phyloP scores from a whole-genome alignment of 2,797 vertebrate species.

The Anableps anableps region DNA sequence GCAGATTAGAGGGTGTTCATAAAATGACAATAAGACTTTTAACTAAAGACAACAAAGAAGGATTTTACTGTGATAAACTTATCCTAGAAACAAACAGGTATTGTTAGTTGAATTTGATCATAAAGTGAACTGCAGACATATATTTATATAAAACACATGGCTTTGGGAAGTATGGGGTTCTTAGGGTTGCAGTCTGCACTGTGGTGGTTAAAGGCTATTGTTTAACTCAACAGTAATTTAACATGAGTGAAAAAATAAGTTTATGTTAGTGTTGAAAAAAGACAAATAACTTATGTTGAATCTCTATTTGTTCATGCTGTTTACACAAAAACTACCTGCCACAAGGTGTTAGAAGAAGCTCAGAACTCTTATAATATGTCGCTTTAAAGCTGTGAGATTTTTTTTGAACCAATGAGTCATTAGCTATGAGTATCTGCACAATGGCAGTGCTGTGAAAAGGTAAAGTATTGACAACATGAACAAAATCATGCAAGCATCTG shows the following conservation, averaged over 20 bases:
- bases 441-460: background rate
- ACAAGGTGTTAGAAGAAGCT: background rate
- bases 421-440: background rate
- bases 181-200: background rate
- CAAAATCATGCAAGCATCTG: too few species aligned
- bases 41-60: background rate
- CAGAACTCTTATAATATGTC: background rate
- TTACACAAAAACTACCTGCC: background rate
- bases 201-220: background rate
- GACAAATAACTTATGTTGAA: background rate
- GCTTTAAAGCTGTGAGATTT: background rate
- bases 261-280: background rate
- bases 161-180: background rate
- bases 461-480: background rate
- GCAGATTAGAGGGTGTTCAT: conserved; percentile 15
- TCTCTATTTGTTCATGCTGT: background rate
- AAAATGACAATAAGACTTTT: conserved; percentile 10
- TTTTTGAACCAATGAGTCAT: background rate
- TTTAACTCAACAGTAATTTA: background rate
- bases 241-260: background rate
- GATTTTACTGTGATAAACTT: background rate
- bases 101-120: background rate
- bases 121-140: too few species aligned
- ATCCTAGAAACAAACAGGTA: background rate
- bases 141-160: background rate